Base-by-base conservation (phyloP, 2,888 invertebrate species). In the Phasia obesa region DNA sequence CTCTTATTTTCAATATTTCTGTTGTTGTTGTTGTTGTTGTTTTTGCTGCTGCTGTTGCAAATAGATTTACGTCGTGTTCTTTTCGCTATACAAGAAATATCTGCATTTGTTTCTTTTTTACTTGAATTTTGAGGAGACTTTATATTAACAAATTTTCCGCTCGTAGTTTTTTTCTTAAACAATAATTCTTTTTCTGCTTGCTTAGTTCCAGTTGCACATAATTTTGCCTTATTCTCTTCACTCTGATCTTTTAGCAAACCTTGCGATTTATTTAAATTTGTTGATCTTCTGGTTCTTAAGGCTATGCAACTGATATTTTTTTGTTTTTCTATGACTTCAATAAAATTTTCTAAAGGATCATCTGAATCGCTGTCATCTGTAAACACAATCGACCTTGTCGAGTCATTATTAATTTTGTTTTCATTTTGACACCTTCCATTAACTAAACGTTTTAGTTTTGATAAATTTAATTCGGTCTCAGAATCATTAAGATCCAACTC, bases 261-360 rank as follows among this genome's bases (percentile, higher is more conserved):
- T 25, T 31, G 47, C 0, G 17, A 5, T 42, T 35, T 64, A n/a
- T 31, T 31, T 9, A 31, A 4, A 31, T 31, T 31, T n/a, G n/a
- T n/a, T n/a, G n/a, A n/a, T n/a, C 1, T 6, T 31, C 6, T 31
- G 27, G 71, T 80, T 19, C 60, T 57, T n/a, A 69, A 38, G 0
- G 83, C 53, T 9, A 59, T 44, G 11, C 27, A 60, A 25, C 35
- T 62, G 13, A 64, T 78, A 27, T 69, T 51, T 15, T 67, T 81
- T 49, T 79, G 53, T 15, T 55, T 62, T 23, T 75, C 44, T 2
- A 74, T 15, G 13, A 57, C 9, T 82, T 44, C 35, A 0, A 17
- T 15, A 19, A 75, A 82, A 51, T 53, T 60, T 57, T 83, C 77
- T n/a, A 81, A 73, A 21, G 79, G 67, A 64, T 84, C 81, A 49